phyloP scores from a whole-genome alignment of 2,113 vertebrate species.

The Silurus glanis region DNA sequence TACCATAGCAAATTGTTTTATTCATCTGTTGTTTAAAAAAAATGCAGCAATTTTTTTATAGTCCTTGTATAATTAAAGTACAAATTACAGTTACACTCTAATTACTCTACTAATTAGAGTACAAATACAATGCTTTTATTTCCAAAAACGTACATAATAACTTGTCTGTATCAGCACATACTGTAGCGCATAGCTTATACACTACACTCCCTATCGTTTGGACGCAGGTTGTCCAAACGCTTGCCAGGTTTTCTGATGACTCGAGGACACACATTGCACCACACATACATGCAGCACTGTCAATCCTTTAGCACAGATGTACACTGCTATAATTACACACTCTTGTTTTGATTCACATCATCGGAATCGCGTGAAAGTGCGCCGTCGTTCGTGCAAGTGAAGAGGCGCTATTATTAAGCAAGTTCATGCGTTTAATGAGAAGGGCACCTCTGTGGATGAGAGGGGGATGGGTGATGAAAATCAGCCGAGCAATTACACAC shows the following conservation, averaged over 20 bases:
- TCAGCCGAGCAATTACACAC: constrained; percentile 60
- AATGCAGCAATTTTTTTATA: no score
- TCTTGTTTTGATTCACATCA: constrained; percentile 26
- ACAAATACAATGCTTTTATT: no score
- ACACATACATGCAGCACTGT: neutral
- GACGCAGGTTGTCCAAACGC: no score
- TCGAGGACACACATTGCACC: neutral
- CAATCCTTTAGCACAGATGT: neutral
- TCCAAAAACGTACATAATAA: no score
- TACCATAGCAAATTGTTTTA: no score
- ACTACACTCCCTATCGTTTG: no score
- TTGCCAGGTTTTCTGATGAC: neutral
- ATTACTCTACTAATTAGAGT: no score
- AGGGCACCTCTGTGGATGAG: constrained; percentile 29
- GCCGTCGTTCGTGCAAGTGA: constrained; percentile 40
- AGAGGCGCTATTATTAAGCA: constrained; percentile 44
- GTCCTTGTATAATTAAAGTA: no score
- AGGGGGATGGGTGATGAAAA: constrained; percentile 42
- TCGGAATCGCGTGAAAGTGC: constrained; percentile 6
- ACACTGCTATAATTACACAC: constrained; percentile 9
- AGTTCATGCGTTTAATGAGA: constrained; percentile 56
- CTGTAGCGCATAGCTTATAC: neutral
- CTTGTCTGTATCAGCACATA: no score
- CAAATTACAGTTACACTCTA: no score
- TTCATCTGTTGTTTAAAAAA: no score